phyloP scores from a whole-genome alignment of 2,797 vertebrate species.

The Sylvilagus floridanus region DNA sequence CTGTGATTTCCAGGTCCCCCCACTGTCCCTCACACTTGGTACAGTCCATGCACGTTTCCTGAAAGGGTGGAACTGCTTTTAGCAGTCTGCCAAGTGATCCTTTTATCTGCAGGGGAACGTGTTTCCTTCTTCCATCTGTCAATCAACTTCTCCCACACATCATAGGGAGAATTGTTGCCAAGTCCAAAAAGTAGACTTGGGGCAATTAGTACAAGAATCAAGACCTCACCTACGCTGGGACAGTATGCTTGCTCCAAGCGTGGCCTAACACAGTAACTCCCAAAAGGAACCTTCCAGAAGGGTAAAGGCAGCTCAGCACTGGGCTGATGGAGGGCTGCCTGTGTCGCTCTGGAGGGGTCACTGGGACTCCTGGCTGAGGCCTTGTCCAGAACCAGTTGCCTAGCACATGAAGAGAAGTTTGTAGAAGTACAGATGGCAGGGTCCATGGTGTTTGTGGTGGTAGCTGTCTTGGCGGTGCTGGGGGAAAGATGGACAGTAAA shows the following conservation, averaged over 20 bases:
- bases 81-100: background rate
- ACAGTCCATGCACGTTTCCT: background rate
- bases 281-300: background rate
- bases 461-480: background rate
- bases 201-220: background rate
- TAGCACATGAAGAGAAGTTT: background rate
- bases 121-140: background rate
- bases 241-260: too few relatives aligned
- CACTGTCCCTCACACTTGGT: background rate
- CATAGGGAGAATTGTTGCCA: background rate
- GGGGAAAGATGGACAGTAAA: background rate
- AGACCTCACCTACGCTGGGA: background rate
- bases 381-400: background rate
- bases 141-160: background rate
- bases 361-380: background rate
- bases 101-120: background rate
- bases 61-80: background rate
- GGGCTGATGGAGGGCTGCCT: background rate
- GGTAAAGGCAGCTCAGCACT: background rate
- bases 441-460: background rate
- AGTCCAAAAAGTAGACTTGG: background rate
- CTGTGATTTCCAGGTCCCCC: background rate
- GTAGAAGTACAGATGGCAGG: background rate
- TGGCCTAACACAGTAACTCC: background rate
- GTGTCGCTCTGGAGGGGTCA: background rate